Evolutionary conservation across 1,140 invertebrate genomes (phyloP).

Genomic region (Bombus sylvicola): DNA sequence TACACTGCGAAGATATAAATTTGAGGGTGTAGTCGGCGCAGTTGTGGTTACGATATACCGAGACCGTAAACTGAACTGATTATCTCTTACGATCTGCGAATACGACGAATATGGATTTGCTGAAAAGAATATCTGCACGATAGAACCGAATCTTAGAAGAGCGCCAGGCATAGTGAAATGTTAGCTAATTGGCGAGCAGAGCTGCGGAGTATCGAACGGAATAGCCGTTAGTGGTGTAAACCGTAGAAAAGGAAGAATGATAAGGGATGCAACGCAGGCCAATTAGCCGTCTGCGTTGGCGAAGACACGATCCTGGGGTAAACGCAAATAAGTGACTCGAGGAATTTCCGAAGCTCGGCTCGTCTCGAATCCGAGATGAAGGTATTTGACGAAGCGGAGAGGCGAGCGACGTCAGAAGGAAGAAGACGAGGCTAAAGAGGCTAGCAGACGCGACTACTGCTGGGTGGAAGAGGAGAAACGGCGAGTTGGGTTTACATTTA

Average conservation of each 20-base stretch:
- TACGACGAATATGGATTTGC: not conserved
- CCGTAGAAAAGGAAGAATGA: not conserved
- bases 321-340: conserved; percentile 62
- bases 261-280: conserved; percentile 9
- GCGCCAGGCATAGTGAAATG: not conserved
- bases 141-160: not conserved
- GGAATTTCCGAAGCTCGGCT: conserved; percentile 34
- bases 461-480: not conserved
- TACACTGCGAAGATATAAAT: too few species aligned
- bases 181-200: not conserved
- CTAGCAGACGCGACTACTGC: not conserved
- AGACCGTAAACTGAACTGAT: too few species aligned
- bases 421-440: not conserved
- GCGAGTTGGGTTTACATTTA: conserved; percentile 64
- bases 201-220: not conserved
- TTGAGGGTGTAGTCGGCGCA: too few species aligned
- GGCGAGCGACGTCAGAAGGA: not conserved
- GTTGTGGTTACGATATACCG: too few species aligned
- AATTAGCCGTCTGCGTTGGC: conserved; percentile 58
- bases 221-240: not conserved
- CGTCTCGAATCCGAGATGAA: not conserved
- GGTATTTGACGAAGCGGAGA: conserved; percentile 6
- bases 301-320: conserved; percentile 46
- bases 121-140: not conserved
- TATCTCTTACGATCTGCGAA: not conserved